Percentiles rank a stretch among this genome's conserved stretches.
phyloP scores from a whole-genome alignment of 2,888 invertebrate genomes.

The Brachycybe producta region DNA sequence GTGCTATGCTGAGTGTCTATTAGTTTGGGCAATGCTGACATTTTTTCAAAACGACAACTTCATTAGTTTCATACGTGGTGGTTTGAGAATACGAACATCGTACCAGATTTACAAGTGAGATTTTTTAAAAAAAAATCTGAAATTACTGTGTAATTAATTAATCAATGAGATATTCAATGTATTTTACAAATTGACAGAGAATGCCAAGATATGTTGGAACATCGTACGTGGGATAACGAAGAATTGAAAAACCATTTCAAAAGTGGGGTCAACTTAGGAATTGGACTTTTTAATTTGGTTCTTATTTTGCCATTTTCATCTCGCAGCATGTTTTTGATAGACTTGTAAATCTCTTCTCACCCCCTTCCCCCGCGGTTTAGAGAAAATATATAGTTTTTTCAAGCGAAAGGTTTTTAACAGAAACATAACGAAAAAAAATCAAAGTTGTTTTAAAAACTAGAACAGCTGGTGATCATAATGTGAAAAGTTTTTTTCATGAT shows the following conservation, averaged over 20 bases:
- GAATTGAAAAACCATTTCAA: conserved; percentile 56
- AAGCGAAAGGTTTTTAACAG: too few species aligned
- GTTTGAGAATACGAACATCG: conserved; percentile 79
- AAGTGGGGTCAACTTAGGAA: conserved; percentile 80
- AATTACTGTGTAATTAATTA: too few species aligned
- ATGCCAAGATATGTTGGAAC: conserved; percentile 64
- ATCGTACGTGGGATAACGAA: conserved; percentile 55
- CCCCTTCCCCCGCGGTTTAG: too few species aligned
- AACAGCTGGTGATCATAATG: too few species aligned
- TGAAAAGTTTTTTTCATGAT: too few species aligned
- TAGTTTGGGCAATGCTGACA: conserved; percentile 75
- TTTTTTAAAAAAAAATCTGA: background rate
- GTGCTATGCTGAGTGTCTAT: conserved; percentile 80
- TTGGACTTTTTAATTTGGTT: conserved; percentile 84
- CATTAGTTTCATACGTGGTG: conserved; percentile 80
- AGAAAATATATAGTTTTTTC: too few species aligned
- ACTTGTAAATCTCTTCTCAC: too few species aligned
- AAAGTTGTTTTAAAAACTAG: too few species aligned
- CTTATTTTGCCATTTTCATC: too few species aligned
- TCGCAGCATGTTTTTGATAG: too few species aligned
- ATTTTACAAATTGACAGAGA: background rate
- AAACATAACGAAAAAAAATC: too few species aligned
- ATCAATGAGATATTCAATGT: too few species aligned
- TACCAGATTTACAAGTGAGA: conserved; percentile 82
- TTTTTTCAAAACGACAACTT: conserved; percentile 91